These are phyloP conservation scores for Malurus cyaneus DNA, from an alignment of 2,113 vertebrate genomes.

Conservation along the genomic window DNA sequence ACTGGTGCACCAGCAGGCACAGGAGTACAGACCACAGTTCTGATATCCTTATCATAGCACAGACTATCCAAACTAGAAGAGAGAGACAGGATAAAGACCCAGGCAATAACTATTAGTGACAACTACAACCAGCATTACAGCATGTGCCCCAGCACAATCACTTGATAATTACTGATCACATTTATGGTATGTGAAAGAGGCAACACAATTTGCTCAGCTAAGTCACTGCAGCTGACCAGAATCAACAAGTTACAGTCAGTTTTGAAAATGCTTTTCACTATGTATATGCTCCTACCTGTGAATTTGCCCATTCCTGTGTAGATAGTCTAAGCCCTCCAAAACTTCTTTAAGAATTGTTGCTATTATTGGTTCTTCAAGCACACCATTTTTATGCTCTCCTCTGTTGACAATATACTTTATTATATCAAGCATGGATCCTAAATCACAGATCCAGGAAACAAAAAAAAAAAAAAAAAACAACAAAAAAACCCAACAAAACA, in stretches of 20 bases:
- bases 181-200: background rate
- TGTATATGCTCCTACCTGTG: constrained; percentile 82
- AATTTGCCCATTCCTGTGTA: constrained; percentile 97
- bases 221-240: background rate
- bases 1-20: background rate
- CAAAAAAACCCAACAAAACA: background rate
- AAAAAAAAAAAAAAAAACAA: background rate
- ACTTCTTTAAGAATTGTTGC: constrained; percentile 98
- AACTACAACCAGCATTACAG: background rate
- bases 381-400: constrained; percentile 90
- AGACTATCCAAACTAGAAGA: background rate
- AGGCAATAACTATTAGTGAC: background rate
- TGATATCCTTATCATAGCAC: background rate
- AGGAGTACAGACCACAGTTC: background rate
- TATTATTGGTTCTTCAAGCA: constrained; percentile 93
- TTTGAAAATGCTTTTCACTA: background rate
- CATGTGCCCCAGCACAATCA: rapidly evolving
- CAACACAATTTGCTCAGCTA: background rate
- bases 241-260: background rate
- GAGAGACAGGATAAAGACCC: background rate
- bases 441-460: background rate
- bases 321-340: constrained; percentile 95
- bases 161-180: background rate
- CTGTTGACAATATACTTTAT: constrained; percentile 93
- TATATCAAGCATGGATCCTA: constrained; percentile 98